phyloP scores from a whole-genome alignment of 2,888 invertebrate genomes.

The Atrina japonica region DNA sequence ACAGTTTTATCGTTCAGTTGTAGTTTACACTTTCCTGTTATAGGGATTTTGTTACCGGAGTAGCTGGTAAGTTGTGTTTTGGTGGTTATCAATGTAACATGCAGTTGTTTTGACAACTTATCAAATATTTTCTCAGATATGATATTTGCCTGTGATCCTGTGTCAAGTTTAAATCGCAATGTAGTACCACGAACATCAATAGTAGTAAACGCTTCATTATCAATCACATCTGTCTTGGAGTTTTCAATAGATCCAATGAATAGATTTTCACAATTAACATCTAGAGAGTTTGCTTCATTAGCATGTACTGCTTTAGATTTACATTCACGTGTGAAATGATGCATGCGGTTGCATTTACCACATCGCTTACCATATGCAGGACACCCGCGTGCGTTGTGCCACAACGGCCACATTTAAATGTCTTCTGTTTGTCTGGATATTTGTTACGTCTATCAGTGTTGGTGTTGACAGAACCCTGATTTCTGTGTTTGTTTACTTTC shows the following conservation, averaged over 20 bases:
- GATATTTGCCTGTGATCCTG: neutral
- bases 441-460: neutral
- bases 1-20: neutral
- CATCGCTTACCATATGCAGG: conserved; percentile 44
- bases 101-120: neutral
- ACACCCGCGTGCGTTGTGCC: conserved; percentile 17
- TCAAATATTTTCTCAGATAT: neutral
- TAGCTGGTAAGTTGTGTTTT: too few species aligned
- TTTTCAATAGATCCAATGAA: neutral
- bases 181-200: too few species aligned
- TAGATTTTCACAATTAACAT: neutral
- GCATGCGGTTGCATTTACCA: neutral
- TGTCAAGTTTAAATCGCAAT: neutral
- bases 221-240: neutral
- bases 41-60: neutral
- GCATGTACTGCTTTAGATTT: neutral
- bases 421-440: neutral
- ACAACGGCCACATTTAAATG: conserved; percentile 6
- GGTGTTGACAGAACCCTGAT: neutral
- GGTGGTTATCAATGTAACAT: too few species aligned
- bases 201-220: neutral
- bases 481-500: neutral
- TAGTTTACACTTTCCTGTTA: conserved; percentile 6
- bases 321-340: neutral
- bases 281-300: too few species aligned